phyloP scores from a whole-genome alignment of 1,140 invertebrate species.

The Tyrophagus putrescentiae region DNA sequence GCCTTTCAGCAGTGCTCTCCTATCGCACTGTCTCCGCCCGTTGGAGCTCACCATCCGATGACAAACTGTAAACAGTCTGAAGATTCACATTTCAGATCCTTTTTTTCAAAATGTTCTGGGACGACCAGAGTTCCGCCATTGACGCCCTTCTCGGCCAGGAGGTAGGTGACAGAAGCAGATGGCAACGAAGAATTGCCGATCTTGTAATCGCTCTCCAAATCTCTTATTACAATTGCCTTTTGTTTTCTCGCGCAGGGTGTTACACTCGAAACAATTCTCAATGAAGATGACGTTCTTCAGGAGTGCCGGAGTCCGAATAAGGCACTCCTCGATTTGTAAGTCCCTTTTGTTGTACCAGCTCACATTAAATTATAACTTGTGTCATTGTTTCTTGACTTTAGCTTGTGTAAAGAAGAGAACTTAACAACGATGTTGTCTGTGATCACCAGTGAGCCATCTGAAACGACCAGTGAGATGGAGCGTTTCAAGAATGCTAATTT shows the following conservation, averaged over 20 bases:
- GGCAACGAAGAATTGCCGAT: too few relatives aligned
- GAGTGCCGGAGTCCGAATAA: constrained; percentile 87
- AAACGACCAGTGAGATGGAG: constrained; percentile 51
- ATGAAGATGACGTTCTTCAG: constrained; percentile 84
- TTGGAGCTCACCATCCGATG: too few relatives aligned
- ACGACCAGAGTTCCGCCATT: constrained; percentile 51
- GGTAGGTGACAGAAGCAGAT: too few relatives aligned
- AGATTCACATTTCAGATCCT: too few relatives aligned
- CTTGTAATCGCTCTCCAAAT: not conserved
- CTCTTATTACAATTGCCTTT: not conserved
- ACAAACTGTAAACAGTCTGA: too few relatives aligned
- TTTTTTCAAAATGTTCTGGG: constrained; percentile 54
- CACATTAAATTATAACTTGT: not conserved
- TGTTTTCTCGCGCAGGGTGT: constrained; percentile 51
- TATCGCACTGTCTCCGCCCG: too few relatives aligned
- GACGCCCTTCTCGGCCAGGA: constrained; percentile 57
- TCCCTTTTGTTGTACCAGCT: constrained; percentile 28
- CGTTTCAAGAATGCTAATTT: constrained; percentile 72
- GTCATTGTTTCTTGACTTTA: not conserved
- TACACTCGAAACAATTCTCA: constrained; percentile 70
- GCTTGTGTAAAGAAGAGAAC: not conserved
- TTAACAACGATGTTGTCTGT: constrained; percentile 56
- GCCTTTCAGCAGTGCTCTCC: too few relatives aligned
- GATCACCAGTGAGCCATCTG: constrained; percentile 59
- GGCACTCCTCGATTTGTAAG: constrained; percentile 81